Conservation (phyloP, 2,113 vertebrate species). For the Tapirus terrestris region DNA sequence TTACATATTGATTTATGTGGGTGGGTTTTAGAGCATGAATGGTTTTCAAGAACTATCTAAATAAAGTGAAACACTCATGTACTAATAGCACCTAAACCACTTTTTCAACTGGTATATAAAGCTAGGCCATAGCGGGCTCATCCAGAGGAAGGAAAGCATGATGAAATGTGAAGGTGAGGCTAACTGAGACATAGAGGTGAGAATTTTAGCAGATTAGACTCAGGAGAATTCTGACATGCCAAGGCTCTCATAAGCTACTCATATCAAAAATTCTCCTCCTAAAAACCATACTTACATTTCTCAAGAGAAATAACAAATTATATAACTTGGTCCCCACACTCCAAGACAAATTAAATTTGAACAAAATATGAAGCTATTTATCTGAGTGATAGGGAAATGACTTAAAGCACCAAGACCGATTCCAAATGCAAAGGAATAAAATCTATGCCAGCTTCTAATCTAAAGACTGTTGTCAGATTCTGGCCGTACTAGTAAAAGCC, state of each 20-base stretch:
- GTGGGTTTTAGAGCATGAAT: background rate
- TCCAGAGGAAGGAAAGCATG: background rate
- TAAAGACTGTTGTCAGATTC: background rate
- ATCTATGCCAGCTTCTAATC: background rate
- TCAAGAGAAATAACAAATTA: background rate
- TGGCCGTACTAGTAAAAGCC: background rate
- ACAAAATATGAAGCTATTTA: background rate
- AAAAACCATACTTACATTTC: background rate
- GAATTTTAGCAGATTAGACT: background rate
- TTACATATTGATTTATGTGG: background rate
- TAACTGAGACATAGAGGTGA: background rate
- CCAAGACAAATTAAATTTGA: background rate
- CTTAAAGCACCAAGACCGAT: background rate
- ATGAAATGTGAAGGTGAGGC: background rate
- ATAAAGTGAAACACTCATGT: background rate
- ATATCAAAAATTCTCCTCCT: background rate
- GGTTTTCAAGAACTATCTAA: background rate
- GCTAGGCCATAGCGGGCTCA: background rate
- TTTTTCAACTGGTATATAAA: background rate
- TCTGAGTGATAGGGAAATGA: background rate
- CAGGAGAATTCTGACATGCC: background rate
- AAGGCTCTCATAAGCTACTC: background rate
- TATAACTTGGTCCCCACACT: background rate
- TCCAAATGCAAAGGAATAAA: background rate
- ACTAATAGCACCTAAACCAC: background rate